A percentile compares a stretch with the other conserved stretches of the same genome.
These are phyloP conservation scores for Sphaerophoria rueppellii DNA, from an alignment of 2,888 invertebrate species.

Conservation along the genomic window DNA sequence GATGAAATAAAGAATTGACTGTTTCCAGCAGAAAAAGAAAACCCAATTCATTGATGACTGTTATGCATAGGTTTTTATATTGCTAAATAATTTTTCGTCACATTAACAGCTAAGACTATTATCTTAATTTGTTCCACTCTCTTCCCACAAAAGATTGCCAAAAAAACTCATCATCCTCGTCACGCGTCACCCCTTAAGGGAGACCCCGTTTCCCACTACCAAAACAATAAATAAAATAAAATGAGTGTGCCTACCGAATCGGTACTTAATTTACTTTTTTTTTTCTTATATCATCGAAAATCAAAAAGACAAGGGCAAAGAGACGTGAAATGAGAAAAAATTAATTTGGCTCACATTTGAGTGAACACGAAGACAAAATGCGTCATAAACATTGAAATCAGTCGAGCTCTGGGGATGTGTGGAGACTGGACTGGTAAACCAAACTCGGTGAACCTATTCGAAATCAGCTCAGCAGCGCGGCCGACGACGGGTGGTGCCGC, in stretches of 20 bases:
- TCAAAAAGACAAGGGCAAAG: background rate
- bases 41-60: slow-evolving; percentile 17
- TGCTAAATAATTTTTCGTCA: background rate
- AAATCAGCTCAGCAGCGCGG: background rate
- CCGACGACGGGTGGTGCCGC: too few species aligned
- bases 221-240: background rate
- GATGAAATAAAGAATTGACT: too few species aligned
- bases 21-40: too few species aligned
- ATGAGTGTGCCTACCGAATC: slow-evolving; percentile 27
- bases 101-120: slow-evolving; percentile 32
- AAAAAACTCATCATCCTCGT: background rate
- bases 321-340: slow-evolving; percentile 19
- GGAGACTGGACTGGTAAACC: slow-evolving; percentile 20
- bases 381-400: slow-evolving; percentile 57
- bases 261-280: slow-evolving; percentile 36
- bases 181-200: slow-evolving; percentile 28
- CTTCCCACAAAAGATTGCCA: slow-evolving; percentile 54
- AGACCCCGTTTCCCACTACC: slow-evolving; percentile 11
- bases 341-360: slow-evolving; percentile 61
- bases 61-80: too few species aligned
- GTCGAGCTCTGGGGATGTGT: slow-evolving; percentile 26
- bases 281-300: slow-evolving; percentile 33
- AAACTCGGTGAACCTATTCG: slow-evolving; percentile 8
- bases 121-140: slow-evolving; percentile 57
- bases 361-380: slow-evolving; percentile 53